These are phyloP conservation scores for Gallinago undulata DNA, from an alignment of 2,113 vertebrate species.

Conservation along the genomic window DNA sequence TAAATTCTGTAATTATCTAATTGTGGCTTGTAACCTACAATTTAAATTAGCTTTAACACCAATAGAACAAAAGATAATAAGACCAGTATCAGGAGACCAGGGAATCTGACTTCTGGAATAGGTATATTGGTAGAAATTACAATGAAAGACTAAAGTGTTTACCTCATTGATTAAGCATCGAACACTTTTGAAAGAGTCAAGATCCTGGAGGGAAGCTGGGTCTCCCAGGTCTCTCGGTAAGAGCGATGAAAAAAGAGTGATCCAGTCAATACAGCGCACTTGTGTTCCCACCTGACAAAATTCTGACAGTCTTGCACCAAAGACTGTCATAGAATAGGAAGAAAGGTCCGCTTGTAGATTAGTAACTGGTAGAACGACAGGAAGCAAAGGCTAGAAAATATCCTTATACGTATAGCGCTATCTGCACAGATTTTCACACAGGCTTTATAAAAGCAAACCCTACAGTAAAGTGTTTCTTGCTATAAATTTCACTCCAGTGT, in stretches of 20 bases:
- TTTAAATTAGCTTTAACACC: not conserved
- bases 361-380: not conserved
- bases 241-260: not conserved
- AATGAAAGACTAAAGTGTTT: not conserved
- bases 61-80: not conserved
- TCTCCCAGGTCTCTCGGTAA: not conserved
- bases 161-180: not conserved
- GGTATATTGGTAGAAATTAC: not conserved
- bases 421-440: not conserved
- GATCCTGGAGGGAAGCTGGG: not conserved
- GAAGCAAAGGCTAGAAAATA: not conserved
- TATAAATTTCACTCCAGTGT: not conserved
- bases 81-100: not conserved
- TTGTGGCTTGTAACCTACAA: not conserved
- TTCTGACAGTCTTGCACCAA: not conserved
- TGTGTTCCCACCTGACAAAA: fast-evolving
- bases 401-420: not conserved
- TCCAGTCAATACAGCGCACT: not conserved
- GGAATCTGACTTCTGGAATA: not conserved
- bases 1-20: not conserved
- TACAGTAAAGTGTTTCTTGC: not conserved
- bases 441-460: not conserved
- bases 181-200: not conserved
- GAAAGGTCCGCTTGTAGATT: not conserved
- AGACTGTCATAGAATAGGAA: not conserved